phyloP scores from a whole-genome alignment of 2,113 vertebrate genomes.

The Nestor notabilis region DNA sequence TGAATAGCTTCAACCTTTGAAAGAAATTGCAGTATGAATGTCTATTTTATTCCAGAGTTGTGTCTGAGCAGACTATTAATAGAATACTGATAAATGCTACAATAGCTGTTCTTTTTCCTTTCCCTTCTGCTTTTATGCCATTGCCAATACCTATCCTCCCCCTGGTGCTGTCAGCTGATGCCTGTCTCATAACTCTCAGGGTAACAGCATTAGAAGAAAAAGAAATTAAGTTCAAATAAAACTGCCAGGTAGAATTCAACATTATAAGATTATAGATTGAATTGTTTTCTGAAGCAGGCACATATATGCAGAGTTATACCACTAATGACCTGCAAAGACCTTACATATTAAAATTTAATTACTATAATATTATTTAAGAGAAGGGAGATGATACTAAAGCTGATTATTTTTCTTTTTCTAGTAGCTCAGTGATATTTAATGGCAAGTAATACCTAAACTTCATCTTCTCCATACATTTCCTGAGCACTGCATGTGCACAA shows the following conservation, averaged over 20 bases:
- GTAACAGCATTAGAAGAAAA: slow-evolving; percentile 59
- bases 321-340: slow-evolving; percentile 31
- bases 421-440: not conserved
- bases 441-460: not conserved
- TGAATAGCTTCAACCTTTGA: slow-evolving; percentile 59
- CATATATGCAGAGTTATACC: not conserved
- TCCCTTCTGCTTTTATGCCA: slow-evolving; percentile 66
- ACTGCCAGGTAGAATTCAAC: slow-evolving; percentile 66
- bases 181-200: slow-evolving; percentile 67
- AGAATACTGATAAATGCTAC: slow-evolving; percentile 70
- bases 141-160: slow-evolving; percentile 65
- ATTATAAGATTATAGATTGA: slow-evolving; percentile 33
- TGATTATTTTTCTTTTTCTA: not conserved
- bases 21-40: slow-evolving; percentile 47
- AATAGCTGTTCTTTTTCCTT: slow-evolving; percentile 40
- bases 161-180: slow-evolving; percentile 50
- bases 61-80: slow-evolving; percentile 49
- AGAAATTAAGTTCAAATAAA: slow-evolving; percentile 75
- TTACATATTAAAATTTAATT: slow-evolving; percentile 31
- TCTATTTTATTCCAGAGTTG: slow-evolving; percentile 58
- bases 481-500: not conserved
- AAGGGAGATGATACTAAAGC: not conserved
- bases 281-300: slow-evolving; percentile 17
- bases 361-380: slow-evolving; percentile 8
- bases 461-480: not conserved